phyloP scores from a whole-genome alignment of 2,113 vertebrate genomes.

The Apteryx owenii region DNA sequence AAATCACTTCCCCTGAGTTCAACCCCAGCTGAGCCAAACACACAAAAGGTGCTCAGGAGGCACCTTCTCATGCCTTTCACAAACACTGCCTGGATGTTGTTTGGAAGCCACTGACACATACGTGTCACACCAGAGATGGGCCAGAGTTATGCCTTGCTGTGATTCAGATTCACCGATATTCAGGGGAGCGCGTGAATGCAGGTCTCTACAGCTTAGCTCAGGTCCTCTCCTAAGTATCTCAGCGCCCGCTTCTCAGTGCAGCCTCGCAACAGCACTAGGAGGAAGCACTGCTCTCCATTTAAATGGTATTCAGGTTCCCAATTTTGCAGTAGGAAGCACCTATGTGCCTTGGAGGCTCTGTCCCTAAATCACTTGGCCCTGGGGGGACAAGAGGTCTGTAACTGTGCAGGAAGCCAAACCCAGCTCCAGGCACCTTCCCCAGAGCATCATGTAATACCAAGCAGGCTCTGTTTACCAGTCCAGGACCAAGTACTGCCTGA shows the following conservation, averaged over 20 bases:
- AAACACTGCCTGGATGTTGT: neutral
- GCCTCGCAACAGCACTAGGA: neutral
- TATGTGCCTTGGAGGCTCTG: neutral
- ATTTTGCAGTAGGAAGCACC: neutral
- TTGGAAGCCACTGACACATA: neutral
- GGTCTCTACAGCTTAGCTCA: neutral
- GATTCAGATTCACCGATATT: neutral
- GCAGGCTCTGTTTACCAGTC: neutral
- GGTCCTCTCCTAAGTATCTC: neutral
- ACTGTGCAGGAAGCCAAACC: neutral
- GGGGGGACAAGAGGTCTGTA: neutral
- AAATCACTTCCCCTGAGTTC: slow-evolving; percentile 48
- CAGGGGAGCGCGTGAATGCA: neutral
- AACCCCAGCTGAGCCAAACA: neutral
- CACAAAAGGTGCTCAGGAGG: slow-evolving; percentile 3
- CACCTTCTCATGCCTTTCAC: slow-evolving; percentile 6
- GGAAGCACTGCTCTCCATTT: neutral
- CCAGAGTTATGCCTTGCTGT: neutral
- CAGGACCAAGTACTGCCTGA: neutral
- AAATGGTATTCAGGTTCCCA: neutral
- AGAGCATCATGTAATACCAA: neutral
- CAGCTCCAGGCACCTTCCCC: neutral
- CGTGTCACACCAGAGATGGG: neutral
- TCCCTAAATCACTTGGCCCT: neutral
- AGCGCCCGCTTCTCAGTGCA: neutral